phyloP scores from a whole-genome alignment of 2,888 invertebrate species.

The Heliconius aoede region DNA sequence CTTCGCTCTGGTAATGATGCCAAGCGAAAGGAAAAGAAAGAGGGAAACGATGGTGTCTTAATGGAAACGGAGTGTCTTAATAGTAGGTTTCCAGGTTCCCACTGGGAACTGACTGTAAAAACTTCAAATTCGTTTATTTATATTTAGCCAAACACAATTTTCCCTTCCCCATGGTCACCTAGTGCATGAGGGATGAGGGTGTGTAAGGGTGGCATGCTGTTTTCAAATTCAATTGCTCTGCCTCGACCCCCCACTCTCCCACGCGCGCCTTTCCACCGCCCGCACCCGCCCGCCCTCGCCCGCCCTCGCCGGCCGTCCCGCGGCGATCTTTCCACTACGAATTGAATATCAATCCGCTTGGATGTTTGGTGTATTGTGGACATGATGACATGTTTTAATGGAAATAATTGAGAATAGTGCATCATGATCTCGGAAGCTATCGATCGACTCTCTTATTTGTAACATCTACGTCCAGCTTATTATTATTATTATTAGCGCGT shows the following conservation, averaged over 20 bases:
- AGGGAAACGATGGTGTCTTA: no score
- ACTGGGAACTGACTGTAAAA: not conserved
- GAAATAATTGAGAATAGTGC: no score
- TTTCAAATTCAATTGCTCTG: slow-evolving; percentile 81
- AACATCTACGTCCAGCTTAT: no score
- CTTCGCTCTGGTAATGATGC: no score
- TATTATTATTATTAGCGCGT: no score
- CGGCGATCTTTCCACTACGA: slow-evolving; percentile 80
- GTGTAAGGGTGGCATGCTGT: slow-evolving; percentile 59
- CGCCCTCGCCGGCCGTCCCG: slow-evolving; percentile 66
- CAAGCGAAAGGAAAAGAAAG: no score
- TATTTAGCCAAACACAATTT: not conserved
- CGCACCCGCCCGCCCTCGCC: not conserved
- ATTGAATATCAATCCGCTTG: slow-evolving; percentile 81
- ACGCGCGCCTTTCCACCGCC: slow-evolving; percentile 51
- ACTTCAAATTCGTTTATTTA: not conserved
- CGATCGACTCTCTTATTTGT: no score
- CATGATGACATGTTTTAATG: slow-evolving; percentile 50
- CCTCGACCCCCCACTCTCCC: slow-evolving; percentile 14
- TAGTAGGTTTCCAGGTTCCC: no score
- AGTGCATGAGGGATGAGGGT: slow-evolving; percentile 45
- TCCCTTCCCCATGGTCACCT: not conserved
- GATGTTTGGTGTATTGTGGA: slow-evolving; percentile 63
- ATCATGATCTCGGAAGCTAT: no score
- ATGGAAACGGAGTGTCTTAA: no score